Evolutionary conservation across 2,888 invertebrate genomes (phyloP), one percentile per base, ranked within the genome.

Genomic region (Pegoplata infirma): DNA sequence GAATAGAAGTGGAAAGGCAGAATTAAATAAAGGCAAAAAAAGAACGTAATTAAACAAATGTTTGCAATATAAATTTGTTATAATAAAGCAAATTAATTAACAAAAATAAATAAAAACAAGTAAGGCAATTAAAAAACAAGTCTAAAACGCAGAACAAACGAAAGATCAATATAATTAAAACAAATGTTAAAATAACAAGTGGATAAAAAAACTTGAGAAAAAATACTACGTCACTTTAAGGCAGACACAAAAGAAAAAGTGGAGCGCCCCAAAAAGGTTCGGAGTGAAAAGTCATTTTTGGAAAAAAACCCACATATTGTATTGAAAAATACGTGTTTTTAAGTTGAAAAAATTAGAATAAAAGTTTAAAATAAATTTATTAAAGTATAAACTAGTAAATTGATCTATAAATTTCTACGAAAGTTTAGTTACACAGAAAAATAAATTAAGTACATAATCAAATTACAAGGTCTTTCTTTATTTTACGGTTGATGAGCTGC

Each of bases 161-260:
- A 10, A 40, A 53, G 47, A 17, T 47, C 44, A 68, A 46, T 51
- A 64, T n/a, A 12, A 7, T n/a, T 8, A 55, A 40, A 46, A 32
- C 40, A 59, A 21, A 28, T 16, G 17, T 23, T 25, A 28, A 28
- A 55, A 44, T 16, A 51, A n/a, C n/a, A 59, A 32, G 5, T 53
- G 19, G 40, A 17, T 21, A 46, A 59, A 36, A 64, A 47, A 47
- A 47, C 19, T 16, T 47, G 28, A 7, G 17, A 32, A 14, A 61
- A 14, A 51, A 46, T 59, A 74, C 64, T 74, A 71, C 78, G 78
- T 79, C 78, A 79, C 78, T 78, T 53, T 58, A 40, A 17, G 36
- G 49, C 32, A 64, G 6, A 49, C 21, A 76, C 63, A 32, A 71
- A 53, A 55, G 28, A 55, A 72, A 55, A 63, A 58, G 32, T 55